Percentiles rank a stretch among this genome's conserved stretches.
Evolutionary conservation across 2,113 vertebrate species (phyloP).

Genomic region (Cheirogaleus medius): DNA sequence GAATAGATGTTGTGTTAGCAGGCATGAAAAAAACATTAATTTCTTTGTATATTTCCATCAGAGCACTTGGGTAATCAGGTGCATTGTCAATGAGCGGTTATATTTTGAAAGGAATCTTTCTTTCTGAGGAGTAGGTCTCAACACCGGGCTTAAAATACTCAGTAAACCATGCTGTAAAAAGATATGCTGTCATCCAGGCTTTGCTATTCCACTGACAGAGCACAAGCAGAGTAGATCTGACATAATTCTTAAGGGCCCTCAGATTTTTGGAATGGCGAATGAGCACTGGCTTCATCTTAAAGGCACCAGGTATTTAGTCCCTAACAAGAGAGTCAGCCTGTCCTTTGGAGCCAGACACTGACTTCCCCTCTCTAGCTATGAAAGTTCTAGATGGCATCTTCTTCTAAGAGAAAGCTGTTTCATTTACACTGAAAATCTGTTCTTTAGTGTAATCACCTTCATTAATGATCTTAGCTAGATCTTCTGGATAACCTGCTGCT

Average conservation of each 20-base stretch:
- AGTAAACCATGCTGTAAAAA: neutral
- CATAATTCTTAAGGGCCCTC: neutral
- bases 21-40: neutral
- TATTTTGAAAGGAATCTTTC: neutral
- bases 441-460: neutral
- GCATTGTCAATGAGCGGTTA: neutral
- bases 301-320: neutral
- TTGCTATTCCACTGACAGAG: neutral
- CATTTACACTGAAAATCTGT: neutral
- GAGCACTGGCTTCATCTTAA: neutral
- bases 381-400: neutral
- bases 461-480: neutral
- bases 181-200: neutral
- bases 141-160: neutral
- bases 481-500: neutral
- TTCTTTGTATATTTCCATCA: neutral
- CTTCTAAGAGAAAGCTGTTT: neutral
- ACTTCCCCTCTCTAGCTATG: neutral
- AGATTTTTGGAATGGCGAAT: neutral
- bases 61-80: neutral
- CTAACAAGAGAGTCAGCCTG: neutral
- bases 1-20: neutral
- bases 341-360: neutral
- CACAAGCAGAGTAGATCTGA: neutral
- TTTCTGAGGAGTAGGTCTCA: neutral